phyloP scores from a whole-genome alignment of 2,888 invertebrate genomes.

The Nomada fucata region DNA sequence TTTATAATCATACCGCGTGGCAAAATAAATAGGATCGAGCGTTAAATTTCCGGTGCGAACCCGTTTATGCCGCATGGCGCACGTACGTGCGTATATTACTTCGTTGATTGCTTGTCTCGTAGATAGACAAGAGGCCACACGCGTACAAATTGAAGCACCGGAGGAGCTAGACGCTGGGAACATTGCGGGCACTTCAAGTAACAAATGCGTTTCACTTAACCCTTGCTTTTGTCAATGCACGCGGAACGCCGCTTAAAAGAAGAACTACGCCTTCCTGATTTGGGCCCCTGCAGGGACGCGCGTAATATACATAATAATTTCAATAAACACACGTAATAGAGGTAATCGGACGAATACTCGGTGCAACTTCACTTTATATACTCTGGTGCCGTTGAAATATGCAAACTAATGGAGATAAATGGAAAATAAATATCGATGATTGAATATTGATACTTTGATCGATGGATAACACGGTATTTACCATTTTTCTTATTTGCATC shows the following conservation, averaged over 20 bases:
- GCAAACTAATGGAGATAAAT: background rate
- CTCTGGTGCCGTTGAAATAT: background rate
- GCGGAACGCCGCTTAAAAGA: conserved; percentile 19
- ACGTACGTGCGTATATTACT: conserved; percentile 36
- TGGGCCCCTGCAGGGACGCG: background rate
- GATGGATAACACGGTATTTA: background rate
- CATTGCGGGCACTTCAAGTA: conserved; percentile 40
- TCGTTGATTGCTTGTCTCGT: conserved; percentile 51
- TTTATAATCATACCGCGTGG: background rate
- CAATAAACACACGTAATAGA: conserved; percentile 16
- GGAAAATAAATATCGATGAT: background rate
- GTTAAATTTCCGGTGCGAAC: conserved; percentile 46
- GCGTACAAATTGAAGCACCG: conserved; percentile 44
- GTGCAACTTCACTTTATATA: background rate
- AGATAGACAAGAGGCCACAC: conserved; percentile 49
- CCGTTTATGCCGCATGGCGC: conserved; percentile 23
- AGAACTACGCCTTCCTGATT: conserved; percentile 28
- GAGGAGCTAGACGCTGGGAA: conserved; percentile 39
- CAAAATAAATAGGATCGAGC: conserved; percentile 27
- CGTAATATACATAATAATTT: conserved; percentile 5
- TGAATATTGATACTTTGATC: background rate
- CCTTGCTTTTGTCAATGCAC: conserved; percentile 47
- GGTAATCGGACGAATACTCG: background rate
- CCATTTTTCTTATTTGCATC: too few species aligned
- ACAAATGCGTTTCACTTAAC: conserved; percentile 53